Conservation (phyloP, 2,888 invertebrate genomes). For the Andrena trimmerana region DNA sequence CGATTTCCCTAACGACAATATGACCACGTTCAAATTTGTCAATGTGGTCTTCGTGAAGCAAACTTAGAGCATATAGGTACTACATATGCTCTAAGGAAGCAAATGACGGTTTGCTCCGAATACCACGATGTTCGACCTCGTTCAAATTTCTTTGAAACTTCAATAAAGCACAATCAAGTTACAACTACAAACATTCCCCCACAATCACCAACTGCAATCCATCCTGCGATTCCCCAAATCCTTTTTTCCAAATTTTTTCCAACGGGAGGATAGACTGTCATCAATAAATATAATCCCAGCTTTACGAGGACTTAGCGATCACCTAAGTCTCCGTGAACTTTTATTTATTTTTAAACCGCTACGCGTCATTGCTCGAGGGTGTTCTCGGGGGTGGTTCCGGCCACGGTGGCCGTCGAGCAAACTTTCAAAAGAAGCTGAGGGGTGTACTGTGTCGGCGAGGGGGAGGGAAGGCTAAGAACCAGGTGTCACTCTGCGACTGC, state of each 20-base stretch:
- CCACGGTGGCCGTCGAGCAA: slow-evolving; percentile 49
- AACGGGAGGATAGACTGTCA: slow-evolving; percentile 53
- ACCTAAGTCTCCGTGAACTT: slow-evolving; percentile 59
- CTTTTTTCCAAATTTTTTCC: slow-evolving; percentile 28
- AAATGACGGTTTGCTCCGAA: not conserved
- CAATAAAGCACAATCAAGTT: not conserved
- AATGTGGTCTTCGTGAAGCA: slow-evolving; percentile 27
- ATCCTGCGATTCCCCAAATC: slow-evolving; percentile 8
- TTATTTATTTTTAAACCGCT: slow-evolving; percentile 75
- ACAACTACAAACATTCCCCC: not conserved
- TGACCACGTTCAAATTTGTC: slow-evolving; percentile 70
- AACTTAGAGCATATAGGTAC: not conserved
- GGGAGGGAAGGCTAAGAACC: slow-evolving; percentile 75
- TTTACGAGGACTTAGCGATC: slow-evolving; percentile 68
- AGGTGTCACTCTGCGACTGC: slow-evolving; percentile 79
- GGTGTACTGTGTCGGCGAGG: slow-evolving; percentile 47
- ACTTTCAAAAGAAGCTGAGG: slow-evolving; percentile 65
- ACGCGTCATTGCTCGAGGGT: slow-evolving; percentile 55
- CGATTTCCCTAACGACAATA: slow-evolving; percentile 70
- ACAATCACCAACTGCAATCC: not conserved
- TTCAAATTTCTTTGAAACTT: not conserved
- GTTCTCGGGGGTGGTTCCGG: slow-evolving; percentile 69
- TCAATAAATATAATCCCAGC: slow-evolving; percentile 78
- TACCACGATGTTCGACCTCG: not conserved
- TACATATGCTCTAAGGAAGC: not conserved